phyloP scores from a whole-genome alignment of 64 coral and sea anemone genomes.

The Platygyra sinensis region DNA sequence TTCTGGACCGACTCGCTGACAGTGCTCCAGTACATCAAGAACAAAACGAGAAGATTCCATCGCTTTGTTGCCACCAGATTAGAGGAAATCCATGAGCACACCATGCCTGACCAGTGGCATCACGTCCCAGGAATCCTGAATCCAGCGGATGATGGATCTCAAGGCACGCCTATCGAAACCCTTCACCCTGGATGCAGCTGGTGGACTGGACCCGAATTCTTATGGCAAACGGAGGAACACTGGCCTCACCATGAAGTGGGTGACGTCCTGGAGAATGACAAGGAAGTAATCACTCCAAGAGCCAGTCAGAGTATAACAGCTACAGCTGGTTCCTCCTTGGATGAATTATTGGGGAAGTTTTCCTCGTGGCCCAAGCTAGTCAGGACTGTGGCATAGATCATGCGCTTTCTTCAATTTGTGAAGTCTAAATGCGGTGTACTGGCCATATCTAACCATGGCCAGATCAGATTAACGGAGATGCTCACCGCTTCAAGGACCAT shows the following conservation, averaged over 20 bases:
- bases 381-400: not conserved
- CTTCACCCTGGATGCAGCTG: constrained; percentile 30
- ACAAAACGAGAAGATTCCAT: constrained; percentile 38
- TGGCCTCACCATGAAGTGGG: constrained; percentile 16
- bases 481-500: not conserved
- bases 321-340: not conserved
- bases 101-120: constrained; percentile 19
- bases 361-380: constrained; percentile 28
- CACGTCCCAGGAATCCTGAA: constrained; percentile 18
- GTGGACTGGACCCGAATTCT: constrained; percentile 40
- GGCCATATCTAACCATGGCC: not conserved
- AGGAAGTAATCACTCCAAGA: constrained; percentile 20
- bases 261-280: constrained; percentile 27
- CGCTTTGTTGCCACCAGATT: constrained; percentile 37
- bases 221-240: not conserved
- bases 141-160: constrained; percentile 47
- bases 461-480: not conserved
- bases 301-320: not conserved
- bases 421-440: too few species aligned
- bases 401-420: constrained; percentile 18
- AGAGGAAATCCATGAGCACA: constrained; percentile 35
- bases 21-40: constrained; percentile 43
- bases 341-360: not conserved
- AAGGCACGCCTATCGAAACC: constrained; percentile 12
- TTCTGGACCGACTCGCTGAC: constrained; percentile 56